These are phyloP conservation scores for Neolamprologus falcicula DNA, from an alignment of 2,113 vertebrate genomes.

Conservation along the genomic window DNA sequence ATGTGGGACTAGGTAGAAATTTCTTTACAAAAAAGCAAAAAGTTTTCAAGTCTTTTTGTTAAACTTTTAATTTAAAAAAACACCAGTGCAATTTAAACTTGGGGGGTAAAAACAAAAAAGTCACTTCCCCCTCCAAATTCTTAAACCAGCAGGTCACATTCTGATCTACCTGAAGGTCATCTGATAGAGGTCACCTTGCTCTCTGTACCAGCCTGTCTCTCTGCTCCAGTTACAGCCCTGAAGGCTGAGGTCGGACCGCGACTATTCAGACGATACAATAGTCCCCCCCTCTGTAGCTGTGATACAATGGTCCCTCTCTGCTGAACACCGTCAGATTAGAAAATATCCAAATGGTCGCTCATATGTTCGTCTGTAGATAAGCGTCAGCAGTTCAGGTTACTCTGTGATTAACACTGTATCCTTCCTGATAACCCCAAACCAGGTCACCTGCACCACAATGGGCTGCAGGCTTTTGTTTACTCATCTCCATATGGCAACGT, in stretches of 20 bases:
- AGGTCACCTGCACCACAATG: conserved; percentile 2
- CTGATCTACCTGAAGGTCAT: conserved; percentile 30
- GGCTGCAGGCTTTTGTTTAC: conserved; percentile 21
- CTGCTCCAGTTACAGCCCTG: conserved; percentile 63
- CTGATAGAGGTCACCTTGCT: conserved; percentile 41
- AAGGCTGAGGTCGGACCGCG: conserved; percentile 33
- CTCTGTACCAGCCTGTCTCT: conserved; percentile 17
- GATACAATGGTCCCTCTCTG: conserved; percentile 54
- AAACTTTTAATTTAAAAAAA: not conserved
- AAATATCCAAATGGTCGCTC: conserved; percentile 67
- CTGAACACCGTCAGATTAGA: conserved; percentile 53
- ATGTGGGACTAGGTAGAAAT: not conserved
- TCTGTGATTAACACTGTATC: conserved; percentile 57
- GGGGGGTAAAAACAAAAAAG: not conserved
- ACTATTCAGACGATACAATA: conserved; percentile 16
- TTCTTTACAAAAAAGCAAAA: not conserved
- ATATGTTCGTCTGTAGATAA: conserved; percentile 63
- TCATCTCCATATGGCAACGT: conserved; percentile 14
- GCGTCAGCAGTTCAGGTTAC: conserved; percentile 64
- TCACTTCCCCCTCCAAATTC: not conserved
- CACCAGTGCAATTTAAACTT: not conserved
- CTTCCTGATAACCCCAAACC: conserved; percentile 54
- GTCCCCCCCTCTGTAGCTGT: conserved; percentile 36
- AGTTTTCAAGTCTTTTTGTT: not conserved
- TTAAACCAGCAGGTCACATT: conserved; percentile 17